Conservation (phyloP, 2,113 vertebrate genomes). For the human (Homo sapiens) region GRCh38 chr3:37883501-37884000, state of each 20-base stretch:
- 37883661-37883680: conserved; percentile 4
- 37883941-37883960: conserved; percentile 16
- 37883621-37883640: conserved; percentile 10
- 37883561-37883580: not conserved
- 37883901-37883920: not conserved
- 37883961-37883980: not conserved
- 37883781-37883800: not conserved
- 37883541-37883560: not conserved
- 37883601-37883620: not conserved
- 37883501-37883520: not conserved
- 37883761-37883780: not conserved
- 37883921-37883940: not conserved
- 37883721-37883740: not conserved
- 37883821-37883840: conserved; percentile 1
- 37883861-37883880: not conserved
- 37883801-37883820: not conserved
- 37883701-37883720: not conserved
- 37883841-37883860: not conserved
- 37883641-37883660: not conserved
- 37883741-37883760: conserved; percentile 33
- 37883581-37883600: not conserved
- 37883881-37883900: not conserved
- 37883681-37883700: not conserved
- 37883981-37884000: not conserved
- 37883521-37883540: not conserved